Evolutionary conservation across 1,140 invertebrate genomes (phyloP).

Genomic region (Microvelia longipes): DNA sequence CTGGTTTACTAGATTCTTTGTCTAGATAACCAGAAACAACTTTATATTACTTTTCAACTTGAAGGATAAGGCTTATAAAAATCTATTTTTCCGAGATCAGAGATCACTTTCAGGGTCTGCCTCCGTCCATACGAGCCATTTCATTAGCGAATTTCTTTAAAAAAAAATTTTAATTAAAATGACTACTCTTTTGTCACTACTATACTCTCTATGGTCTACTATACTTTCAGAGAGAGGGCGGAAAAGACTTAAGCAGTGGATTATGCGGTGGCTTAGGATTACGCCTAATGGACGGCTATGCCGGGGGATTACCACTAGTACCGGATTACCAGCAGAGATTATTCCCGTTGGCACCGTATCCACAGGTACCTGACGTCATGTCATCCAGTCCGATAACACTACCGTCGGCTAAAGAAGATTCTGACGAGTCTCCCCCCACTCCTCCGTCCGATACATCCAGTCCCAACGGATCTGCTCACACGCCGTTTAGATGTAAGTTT

Average conservation of each 20-base stretch:
- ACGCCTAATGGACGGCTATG: constrained; percentile 38
- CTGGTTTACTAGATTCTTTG: no score
- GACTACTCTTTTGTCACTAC: no score
- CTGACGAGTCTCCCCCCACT: not conserved
- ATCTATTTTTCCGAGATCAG: no score
- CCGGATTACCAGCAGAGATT: constrained; percentile 10
- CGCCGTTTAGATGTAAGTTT: constrained; percentile 30
- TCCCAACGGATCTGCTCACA: constrained; percentile 31
- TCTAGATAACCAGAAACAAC: no score
- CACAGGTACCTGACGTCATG: constrained; percentile 33
- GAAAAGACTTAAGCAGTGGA: constrained; percentile 36
- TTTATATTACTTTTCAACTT: no score
- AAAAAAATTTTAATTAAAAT: no score
- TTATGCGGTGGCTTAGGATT: constrained; percentile 37
- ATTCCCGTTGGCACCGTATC: constrained; percentile 16
- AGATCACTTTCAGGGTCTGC: no score
- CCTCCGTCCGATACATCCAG: constrained; percentile 27
- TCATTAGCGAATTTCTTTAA: no score
- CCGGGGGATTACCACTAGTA: constrained; percentile 37
- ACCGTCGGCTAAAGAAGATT: not conserved
- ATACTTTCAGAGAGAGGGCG: constrained; percentile 25
- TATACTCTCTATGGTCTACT: no score
- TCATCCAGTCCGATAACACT: not conserved
- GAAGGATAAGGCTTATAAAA: no score
- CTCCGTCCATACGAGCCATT: no score